Evolutionary conservation across 1,140 invertebrate species (phyloP).

Genomic region (Drosophila funebris): DNA sequence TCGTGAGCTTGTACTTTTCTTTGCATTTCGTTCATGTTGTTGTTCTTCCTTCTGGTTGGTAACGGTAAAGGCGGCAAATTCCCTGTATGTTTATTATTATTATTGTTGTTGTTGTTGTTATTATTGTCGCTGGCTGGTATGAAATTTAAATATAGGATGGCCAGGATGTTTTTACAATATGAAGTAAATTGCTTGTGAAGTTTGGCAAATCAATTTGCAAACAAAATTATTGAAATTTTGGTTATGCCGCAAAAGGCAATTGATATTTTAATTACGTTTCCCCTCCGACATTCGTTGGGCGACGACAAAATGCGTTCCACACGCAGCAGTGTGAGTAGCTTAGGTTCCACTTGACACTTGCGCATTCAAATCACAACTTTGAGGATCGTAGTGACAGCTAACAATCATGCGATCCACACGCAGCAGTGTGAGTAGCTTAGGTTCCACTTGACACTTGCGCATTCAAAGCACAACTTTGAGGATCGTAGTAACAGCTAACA

Average conservation of each 20-base stretch:
- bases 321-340: background rate
- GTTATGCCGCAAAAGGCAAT: background rate
- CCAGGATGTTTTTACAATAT: slow-evolving; percentile 26
- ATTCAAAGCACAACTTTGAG: background rate
- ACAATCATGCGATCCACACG: too few species aligned
- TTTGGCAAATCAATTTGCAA: slow-evolving; percentile 34
- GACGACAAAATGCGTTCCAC: background rate
- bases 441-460: slow-evolving; percentile 14
- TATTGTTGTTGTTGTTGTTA: slow-evolving; percentile 5
- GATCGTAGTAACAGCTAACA: background rate
- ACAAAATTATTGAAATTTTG: slow-evolving; percentile 1
- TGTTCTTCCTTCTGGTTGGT: slow-evolving; percentile 19
- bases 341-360: slow-evolving; percentile 11
- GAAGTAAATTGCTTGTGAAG: slow-evolving; percentile 51
- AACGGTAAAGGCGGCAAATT: slow-evolving; percentile 63
- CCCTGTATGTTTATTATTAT: slow-evolving; percentile 37
- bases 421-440: background rate
- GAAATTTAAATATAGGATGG: slow-evolving; percentile 62
- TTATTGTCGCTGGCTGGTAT: slow-evolving; percentile 21
- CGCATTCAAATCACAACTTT: background rate
- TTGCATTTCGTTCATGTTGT: slow-evolving; percentile 6
- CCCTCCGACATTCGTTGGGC: too few species aligned
- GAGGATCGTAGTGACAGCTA: slow-evolving; percentile 1
- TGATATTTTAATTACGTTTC: slow-evolving; percentile 13
- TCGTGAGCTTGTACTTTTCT: slow-evolving; percentile 12